Conservation (phyloP, 2,797 vertebrate genomes). For the Microctenopoma stevenorrisi region DNA sequence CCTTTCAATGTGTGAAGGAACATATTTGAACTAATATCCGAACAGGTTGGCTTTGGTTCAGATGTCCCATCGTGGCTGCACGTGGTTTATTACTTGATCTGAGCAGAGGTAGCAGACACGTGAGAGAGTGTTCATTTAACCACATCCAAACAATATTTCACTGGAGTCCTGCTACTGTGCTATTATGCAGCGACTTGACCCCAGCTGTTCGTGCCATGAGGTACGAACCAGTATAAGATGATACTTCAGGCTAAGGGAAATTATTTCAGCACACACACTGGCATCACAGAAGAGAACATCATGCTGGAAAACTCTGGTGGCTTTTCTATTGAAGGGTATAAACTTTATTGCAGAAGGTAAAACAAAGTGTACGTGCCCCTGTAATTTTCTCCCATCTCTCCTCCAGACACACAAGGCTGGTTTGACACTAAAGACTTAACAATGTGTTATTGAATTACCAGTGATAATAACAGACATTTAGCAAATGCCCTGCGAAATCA, state of each 20-base stretch:
- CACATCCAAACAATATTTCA: constrained; percentile 10
- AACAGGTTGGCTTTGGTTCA: no score
- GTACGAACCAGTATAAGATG: constrained; percentile 5
- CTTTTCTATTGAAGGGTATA: constrained; percentile 58
- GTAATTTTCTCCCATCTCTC: constrained; percentile 75
- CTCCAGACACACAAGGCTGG: constrained; percentile 54
- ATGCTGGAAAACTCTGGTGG: constrained; percentile 65
- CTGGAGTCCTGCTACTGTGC: not conserved
- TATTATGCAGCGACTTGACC: constrained; percentile 10
- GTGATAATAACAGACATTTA: constrained; percentile 71
- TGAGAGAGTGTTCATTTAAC: constrained; percentile 1
- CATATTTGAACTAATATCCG: no score
- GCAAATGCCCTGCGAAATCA: constrained; percentile 56
- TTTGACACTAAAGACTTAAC: constrained; percentile 74
- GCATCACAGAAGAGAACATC: constrained; percentile 32
- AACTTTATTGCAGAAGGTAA: constrained; percentile 71
- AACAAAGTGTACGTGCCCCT: constrained; percentile 66
- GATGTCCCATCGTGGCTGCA: not conserved
- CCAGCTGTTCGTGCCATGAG: not conserved
- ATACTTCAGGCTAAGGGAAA: constrained; percentile 17
- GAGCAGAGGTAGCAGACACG: not conserved
- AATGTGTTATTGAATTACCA: constrained; percentile 58
- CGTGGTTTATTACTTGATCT: not conserved
- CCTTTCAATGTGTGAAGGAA: no score
- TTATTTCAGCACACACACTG: constrained; percentile 28